Conservation (phyloP, 2,888 invertebrate genomes). For the Zhuqinia jingwanae region DNA sequence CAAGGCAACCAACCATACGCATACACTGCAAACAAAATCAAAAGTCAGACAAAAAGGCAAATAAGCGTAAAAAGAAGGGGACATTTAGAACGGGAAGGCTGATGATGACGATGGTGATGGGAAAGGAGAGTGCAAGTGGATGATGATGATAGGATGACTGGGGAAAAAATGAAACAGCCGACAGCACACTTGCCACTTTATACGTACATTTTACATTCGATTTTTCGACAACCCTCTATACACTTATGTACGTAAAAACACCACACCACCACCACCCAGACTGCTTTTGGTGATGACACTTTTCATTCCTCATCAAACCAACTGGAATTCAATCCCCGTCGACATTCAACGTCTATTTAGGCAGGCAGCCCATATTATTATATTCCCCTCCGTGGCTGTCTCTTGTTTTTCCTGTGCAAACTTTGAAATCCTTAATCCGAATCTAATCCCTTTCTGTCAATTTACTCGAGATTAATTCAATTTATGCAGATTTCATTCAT, state of each 20-base stretch:
- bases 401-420: not conserved
- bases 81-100: not conserved
- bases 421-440: constrained; percentile 35
- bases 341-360: no score
- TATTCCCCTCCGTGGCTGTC: not conserved
- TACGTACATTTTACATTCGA: not conserved
- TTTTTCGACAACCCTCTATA: no score
- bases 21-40: not conserved
- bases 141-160: not conserved
- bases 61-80: constrained; percentile 38
- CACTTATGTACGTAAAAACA: no score
- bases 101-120: no score
- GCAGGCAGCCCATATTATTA: no score
- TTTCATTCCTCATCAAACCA: constrained; percentile 4
- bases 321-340: not conserved
- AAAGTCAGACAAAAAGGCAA: constrained; percentile 37
- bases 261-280: not conserved
- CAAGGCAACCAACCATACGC: no score
- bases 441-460: constrained; percentile 68
- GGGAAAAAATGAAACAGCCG: not conserved
- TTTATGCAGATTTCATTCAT: constrained; percentile 24
- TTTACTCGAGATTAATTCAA: constrained; percentile 72
- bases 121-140: not conserved
- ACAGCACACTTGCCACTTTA: constrained; percentile 34
- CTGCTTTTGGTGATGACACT: constrained; percentile 24